phyloP scores from a whole-genome alignment of 2,113 vertebrate genomes.

The Elgaria multicarinata region DNA sequence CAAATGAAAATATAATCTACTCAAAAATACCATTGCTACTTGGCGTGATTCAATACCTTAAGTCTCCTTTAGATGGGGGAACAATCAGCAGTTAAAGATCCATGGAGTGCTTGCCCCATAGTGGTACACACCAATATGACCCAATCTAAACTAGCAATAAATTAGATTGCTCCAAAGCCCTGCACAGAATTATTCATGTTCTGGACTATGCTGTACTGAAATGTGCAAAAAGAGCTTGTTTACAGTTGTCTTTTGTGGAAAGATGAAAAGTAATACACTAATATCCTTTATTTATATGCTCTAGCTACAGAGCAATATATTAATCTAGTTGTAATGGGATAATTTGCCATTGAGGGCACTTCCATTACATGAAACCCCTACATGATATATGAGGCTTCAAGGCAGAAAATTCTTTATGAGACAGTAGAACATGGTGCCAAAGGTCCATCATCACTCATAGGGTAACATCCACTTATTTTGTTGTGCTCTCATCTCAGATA shows the following conservation, averaged over 20 bases:
- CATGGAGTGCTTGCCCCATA: neutral
- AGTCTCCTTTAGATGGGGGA: neutral
- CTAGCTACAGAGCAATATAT: neutral
- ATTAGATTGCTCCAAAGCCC: neutral
- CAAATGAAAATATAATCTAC: slow-evolving; percentile 7
- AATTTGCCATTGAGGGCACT: neutral
- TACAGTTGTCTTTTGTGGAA: neutral
- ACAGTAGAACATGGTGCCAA: neutral
- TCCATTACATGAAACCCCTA: neutral
- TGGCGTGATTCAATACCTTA: neutral
- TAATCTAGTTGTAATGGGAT: neutral
- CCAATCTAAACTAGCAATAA: neutral
- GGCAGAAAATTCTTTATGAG: neutral
- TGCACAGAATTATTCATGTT: neutral
- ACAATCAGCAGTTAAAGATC: neutral
- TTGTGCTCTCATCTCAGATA: neutral
- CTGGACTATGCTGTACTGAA: neutral
- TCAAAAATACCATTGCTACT: neutral
- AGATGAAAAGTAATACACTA: neutral
- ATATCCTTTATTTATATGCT: neutral
- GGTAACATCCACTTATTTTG: neutral
- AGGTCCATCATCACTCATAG: neutral
- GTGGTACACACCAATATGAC: too few relatives aligned
- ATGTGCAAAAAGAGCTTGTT: neutral
- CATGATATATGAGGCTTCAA: neutral